phyloP scores from a whole-genome alignment of 2,888 invertebrate genomes.

The Cistogaster globosa region DNA sequence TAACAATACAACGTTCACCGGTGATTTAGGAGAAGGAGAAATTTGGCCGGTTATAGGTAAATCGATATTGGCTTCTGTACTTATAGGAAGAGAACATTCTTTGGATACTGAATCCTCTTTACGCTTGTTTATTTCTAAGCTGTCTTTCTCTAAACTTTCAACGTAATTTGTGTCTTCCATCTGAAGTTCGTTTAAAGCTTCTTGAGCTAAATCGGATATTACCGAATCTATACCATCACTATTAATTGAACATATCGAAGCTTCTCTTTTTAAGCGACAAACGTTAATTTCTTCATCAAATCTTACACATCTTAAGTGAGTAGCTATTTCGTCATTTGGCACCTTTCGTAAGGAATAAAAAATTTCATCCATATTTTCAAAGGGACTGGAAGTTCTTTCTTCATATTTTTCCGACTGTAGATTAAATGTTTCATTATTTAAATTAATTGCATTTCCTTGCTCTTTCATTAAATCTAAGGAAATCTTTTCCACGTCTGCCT shows the following conservation, averaged over 20 bases:
- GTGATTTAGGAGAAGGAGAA: not conserved
- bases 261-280: slow-evolving; percentile 74
- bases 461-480: slow-evolving; percentile 59
- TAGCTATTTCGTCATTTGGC: slow-evolving; percentile 33
- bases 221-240: slow-evolving; percentile 81
- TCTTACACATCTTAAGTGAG: slow-evolving; percentile 73
- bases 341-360: slow-evolving; percentile 75
- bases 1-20: not conserved
- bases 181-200: slow-evolving; percentile 78
- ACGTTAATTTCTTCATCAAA: slow-evolving; percentile 77
- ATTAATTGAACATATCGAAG: slow-evolving; percentile 79
- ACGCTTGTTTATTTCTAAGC: not conserved
- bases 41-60: slow-evolving; percentile 27
- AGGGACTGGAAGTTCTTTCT: slow-evolving; percentile 75
- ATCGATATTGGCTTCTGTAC: not conserved
- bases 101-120: slow-evolving; percentile 3
- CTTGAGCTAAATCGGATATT: slow-evolving; percentile 80
- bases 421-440: not conserved
- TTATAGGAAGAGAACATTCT: not conserved
- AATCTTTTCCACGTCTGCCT: slow-evolving; percentile 60
- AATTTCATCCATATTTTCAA: slow-evolving; percentile 76
- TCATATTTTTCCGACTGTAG: not conserved
- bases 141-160: slow-evolving; percentile 13
- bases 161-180: slow-evolving; percentile 75
- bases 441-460: slow-evolving; percentile 41